Evolutionary conservation across 2,797 vertebrate genomes (phyloP), one percentile per base, ranked within the genome.

Genomic region (Gobionotothen gibberifrons): DNA sequence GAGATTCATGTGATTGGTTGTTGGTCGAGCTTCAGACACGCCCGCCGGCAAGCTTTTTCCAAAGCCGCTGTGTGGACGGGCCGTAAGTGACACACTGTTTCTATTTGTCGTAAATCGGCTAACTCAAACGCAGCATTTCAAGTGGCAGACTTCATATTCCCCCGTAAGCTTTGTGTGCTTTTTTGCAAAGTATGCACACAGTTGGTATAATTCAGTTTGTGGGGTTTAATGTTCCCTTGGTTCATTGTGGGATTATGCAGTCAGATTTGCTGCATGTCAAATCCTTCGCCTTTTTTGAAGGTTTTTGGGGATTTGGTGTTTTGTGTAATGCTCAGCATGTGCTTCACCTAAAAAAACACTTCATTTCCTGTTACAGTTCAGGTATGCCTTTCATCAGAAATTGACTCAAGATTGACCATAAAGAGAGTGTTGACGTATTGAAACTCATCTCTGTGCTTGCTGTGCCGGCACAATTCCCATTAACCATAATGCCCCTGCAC

Each of bases 231-330:
- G 61, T 77, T 76, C 40, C 52, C 52, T 39, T 42, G 57, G 63
- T 79, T 64, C 75, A 73, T 83, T 78, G 77, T 85, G 56, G 80
- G 75, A 88, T 88, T 87, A 87, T 54, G 62, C 73, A 42, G 78
- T 83, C 76, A 75, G 79, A 89, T 84, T 79, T 86, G 32, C 81
- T 78, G 72, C 67, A 57, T 82, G 81, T 87, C 72, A 83, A 83
- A 82, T 82, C 65, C 63, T 16, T 0, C 13, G 53, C 69, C 82
- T 36, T 36, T 26, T 88, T 75, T 83, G 72, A 74, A 81, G 74
- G 57, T 79, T 79, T 83, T 67, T 4, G 36, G 44, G 66, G 55
- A 65, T 73, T 82, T 81, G 49, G 54, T 78, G 32, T 82, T 80
- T 79, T 72, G 32, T 17, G 4, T 69, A 68, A 61, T 66, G 42